These are phyloP conservation scores for Hyperopisus bebe DNA, from an alignment of 2,113 vertebrate genomes.

Conservation along the genomic window DNA sequence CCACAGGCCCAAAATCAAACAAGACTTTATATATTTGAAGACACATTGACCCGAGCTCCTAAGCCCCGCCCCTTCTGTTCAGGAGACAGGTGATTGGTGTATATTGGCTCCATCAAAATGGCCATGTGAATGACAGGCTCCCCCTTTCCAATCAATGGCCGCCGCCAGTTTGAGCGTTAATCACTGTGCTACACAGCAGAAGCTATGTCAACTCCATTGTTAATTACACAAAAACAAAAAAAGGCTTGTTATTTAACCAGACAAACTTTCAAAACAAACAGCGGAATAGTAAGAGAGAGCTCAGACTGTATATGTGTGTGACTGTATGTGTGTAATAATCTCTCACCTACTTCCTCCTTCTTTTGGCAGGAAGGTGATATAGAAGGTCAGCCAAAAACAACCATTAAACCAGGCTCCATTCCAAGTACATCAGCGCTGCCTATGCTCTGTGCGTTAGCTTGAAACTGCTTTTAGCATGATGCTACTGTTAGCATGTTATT, in stretches of 20 bases:
- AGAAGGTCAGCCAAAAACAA: not conserved
- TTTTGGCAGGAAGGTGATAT: not conserved
- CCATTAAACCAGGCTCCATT: not conserved
- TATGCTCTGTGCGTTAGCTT: not conserved
- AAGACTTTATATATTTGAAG: not conserved
- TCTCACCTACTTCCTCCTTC: not conserved
- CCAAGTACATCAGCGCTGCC: not conserved
- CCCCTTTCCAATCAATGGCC: not conserved
- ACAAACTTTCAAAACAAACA: not conserved
- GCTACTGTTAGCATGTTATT: not conserved
- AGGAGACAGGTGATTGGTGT: not conserved
- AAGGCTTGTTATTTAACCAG: not conserved
- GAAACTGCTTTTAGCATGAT: not conserved
- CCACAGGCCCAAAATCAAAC: not conserved
- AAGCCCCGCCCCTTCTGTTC: not conserved
- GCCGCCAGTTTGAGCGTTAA: not conserved
- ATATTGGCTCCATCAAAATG: not conserved
- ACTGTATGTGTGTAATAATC: not conserved
- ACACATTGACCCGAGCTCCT: not conserved
- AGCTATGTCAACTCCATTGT: not conserved
- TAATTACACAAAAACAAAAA: not conserved
- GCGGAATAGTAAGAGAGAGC: not conserved
- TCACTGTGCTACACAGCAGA: not conserved
- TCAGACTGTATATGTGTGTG: not conserved
- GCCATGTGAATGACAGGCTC: not conserved